Evolutionary conservation across 2,113 vertebrate genomes (phyloP).

Genomic region (Oplegnathus fasciatus): DNA sequence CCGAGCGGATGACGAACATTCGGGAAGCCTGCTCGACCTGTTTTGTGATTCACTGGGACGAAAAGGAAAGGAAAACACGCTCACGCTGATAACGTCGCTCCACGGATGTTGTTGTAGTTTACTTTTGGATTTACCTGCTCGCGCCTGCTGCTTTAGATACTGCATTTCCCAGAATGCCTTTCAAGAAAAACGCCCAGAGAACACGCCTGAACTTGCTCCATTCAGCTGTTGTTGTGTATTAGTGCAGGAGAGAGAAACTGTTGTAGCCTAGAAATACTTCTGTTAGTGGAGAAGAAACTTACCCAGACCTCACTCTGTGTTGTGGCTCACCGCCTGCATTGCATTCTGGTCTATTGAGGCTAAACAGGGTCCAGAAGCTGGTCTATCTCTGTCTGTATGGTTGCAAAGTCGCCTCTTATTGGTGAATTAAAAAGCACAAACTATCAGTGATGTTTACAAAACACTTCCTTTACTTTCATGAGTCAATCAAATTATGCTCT

Average conservation of each 20-base stretch:
- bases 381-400: neutral
- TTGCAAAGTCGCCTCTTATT: neutral
- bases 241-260: neutral
- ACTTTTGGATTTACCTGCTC: neutral
- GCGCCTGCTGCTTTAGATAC: neutral
- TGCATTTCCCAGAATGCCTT: conserved; percentile 39
- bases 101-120: neutral
- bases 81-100: neutral
- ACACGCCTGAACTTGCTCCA: neutral
- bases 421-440: neutral
- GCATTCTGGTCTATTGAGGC: conserved; percentile 39
- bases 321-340: neutral
- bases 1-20: conserved; percentile 41
- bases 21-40: conserved; percentile 47
- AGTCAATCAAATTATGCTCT: neutral
- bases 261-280: neutral
- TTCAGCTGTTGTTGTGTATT: neutral
- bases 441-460: neutral
- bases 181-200: neutral
- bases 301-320: neutral
- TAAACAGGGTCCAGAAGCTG: neutral
- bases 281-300: fast-evolving
- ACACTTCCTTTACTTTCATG: neutral
- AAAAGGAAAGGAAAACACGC: neutral
- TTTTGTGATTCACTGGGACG: conserved; percentile 36